Base-by-base conservation (phyloP, 2,797 vertebrate species). In the Eutrigla gurnardus region DNA sequence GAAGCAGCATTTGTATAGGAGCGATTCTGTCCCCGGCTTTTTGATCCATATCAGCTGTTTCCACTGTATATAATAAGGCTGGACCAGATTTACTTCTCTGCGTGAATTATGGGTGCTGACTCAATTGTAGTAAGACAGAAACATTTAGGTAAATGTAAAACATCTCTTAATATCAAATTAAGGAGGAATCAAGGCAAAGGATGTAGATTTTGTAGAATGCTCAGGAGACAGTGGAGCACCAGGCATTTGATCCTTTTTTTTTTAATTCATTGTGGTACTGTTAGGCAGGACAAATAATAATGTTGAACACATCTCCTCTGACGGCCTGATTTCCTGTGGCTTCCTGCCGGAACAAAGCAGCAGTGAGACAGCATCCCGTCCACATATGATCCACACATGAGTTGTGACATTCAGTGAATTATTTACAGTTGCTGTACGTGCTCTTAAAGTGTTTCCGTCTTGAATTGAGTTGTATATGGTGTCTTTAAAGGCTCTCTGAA, bases 371-470 rank as follows among this genome's bases (percentile, higher is more conserved):
- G 77, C 70, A n/a, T 54, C 37, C 8, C 5, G 1, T 59, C 40
- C 49, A 78, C 70, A 60, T 75, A 49, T 67, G 70, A 82, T 55
- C 68, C 65, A 71, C 73, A 78, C 33, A 78, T 53, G 62, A 65
- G 6, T 40, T 61, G 54, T 72, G 49, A 42, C 61, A 46, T 80
- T 69, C 11, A 53, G 40, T 70, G 54, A 52, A 74, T 78, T 80
- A 47, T 74, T 74, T 58, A 70, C 52, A 71, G 70, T 85, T 58
- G 32, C 62, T 61, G 35, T 80, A 52, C 47, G 32, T 77, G 65
- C 50, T 60, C 36, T 82, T 18, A 35, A 75, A 76, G 63, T 69
- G 62, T 78, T 77, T 80, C 81, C 15, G 8, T 47, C 73, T 61
- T 66, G 54, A 68, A 50, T 62, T 69, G 52, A 70, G 61, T 49